Evolutionary conservation across 1,140 invertebrate genomes (phyloP), one percentile per base, ranked within the genome.

Genomic region (Eufriesea mexicana): DNA sequence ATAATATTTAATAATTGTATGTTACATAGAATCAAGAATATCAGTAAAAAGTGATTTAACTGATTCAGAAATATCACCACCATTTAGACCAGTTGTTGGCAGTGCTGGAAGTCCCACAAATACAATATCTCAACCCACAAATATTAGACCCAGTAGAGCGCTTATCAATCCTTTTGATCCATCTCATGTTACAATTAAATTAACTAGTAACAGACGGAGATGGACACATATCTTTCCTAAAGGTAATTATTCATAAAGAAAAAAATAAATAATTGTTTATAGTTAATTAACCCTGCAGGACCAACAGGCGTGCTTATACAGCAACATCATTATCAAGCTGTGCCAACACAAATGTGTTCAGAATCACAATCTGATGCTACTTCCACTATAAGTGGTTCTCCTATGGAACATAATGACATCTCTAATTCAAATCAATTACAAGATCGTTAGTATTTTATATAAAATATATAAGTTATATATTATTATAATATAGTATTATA

Each of bases 151-250:
- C 0, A 96, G 96, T 9, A 94, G 97, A 77, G 97, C 97, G 5
- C 94, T 98, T 14, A 98, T 99, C 79, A 99, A 99, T 95, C 99
- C 99, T 1, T 99, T 99, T 94, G 98, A 99, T 93, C 99, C 99
- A 0, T 98, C 98, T 0, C 98, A 99, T 91, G 98, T 99, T 77
- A 98, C 98, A 54, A 98, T 99, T 74, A 99, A 99, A 93, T 94
- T 99, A 67, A 99, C 99, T 1, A 99, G 98, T 68, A 99, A 99
- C 94, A 95, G 99, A 70, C 95, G 99, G 68, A 95, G 99, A 73
- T 99, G 99, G 99, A 99, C 98, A 10, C 99, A 99, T 93, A 99
- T 99, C 83, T 99, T 99, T 94, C 99, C 99, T 7, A 98, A 98
- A 96, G 98, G 97, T 97, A 89, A 91, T 77, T 83, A 68, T 74